phyloP scores from a whole-genome alignment of 2,113 vertebrate species.

The Phocoena sinus region DNA sequence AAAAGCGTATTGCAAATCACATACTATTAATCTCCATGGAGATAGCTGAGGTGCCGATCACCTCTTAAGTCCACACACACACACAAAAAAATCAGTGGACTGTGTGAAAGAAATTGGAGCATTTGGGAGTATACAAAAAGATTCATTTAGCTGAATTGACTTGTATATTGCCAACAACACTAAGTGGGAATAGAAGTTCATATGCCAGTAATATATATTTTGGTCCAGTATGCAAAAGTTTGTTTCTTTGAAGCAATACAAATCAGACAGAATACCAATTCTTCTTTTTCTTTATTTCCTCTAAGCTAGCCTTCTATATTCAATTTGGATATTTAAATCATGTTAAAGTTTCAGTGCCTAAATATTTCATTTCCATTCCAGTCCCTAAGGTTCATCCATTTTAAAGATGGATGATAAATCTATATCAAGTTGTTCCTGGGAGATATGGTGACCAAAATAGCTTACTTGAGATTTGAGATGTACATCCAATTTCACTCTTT shows the following conservation, averaged over 20 bases:
- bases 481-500: slow-evolving; percentile 26
- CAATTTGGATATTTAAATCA: slow-evolving; percentile 42
- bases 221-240: neutral
- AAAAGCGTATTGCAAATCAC: slow-evolving; percentile 31
- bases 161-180: neutral
- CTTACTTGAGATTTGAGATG: neutral
- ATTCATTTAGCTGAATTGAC: neutral
- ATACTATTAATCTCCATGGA: slow-evolving; percentile 47
- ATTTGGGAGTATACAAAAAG: neutral
- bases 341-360: slow-evolving; percentile 4
- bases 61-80: slow-evolving; percentile 2
- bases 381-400: neutral
- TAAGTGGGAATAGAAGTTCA: neutral
- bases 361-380: slow-evolving; percentile 32
- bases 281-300: neutral
- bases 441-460: slow-evolving; percentile 23
- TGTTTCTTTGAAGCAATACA: neutral
- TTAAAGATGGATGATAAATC: slow-evolving; percentile 53
- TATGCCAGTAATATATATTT: neutral
- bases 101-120: neutral
- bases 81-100: neutral
- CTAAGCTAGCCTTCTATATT: neutral
- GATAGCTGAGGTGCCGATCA: neutral
- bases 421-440: slow-evolving; percentile 22
- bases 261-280: neutral